phyloP scores from a whole-genome alignment of 2,888 invertebrate genomes.

The Miltochrista miniata region DNA sequence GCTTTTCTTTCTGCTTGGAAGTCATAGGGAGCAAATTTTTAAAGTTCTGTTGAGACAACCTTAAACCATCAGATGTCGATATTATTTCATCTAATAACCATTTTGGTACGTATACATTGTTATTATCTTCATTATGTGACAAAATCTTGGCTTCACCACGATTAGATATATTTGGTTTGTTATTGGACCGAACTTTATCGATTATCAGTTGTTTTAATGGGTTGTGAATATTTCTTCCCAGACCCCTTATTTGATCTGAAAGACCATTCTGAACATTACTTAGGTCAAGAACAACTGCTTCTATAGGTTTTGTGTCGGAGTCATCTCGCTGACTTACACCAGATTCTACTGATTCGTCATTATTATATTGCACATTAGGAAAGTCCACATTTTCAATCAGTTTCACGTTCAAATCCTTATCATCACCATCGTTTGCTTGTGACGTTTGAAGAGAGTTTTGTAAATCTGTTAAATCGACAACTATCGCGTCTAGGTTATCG shows the following conservation, averaged over 20 bases:
- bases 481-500: conserved; percentile 44
- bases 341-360: background rate
- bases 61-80: conserved; percentile 4
- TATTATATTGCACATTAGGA: conserved; percentile 1
- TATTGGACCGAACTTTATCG: background rate
- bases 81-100: conserved; percentile 33
- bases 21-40: conserved; percentile 41
- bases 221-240: background rate
- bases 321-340: background rate
- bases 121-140: conserved; percentile 34
- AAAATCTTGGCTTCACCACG: conserved; percentile 24
- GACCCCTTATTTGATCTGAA: conserved; percentile 3
- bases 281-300: conserved; percentile 13
- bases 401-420: conserved; percentile 1
- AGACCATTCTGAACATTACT: conserved; percentile 2
- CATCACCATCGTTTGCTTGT: conserved; percentile 1
- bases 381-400: conserved; percentile 16
- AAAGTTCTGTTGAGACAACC: background rate
- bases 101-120: conserved; percentile 44
- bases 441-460: conserved; percentile 1
- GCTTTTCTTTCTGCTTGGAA: conserved; percentile 32
- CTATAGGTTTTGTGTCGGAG: conserved; percentile 5
- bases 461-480: conserved; percentile 42
- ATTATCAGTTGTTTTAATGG: background rate
- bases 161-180: conserved; percentile 10